Percentiles rank a stretch among this genome's conserved stretches.
phyloP scores from a whole-genome alignment of 1,140 invertebrate species.

The Drusus annulatus region DNA sequence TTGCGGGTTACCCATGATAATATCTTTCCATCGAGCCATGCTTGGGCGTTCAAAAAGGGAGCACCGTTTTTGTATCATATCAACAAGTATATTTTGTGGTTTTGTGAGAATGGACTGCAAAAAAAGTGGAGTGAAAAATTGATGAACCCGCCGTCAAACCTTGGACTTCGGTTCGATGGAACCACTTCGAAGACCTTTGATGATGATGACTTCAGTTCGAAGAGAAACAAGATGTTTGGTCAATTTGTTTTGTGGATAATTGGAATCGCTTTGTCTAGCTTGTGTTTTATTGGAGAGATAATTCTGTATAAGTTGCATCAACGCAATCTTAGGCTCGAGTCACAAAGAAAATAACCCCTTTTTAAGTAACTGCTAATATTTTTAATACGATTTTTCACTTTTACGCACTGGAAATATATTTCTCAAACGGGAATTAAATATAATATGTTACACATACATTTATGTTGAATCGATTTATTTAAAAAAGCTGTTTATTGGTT shows the following conservation, averaged over 20 bases:
- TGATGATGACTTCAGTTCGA: neutral
- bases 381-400: no score
- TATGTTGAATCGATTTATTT: no score
- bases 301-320: no score
- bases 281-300: neutral
- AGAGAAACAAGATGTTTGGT: neutral
- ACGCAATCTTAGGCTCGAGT: no score
- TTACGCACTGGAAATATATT: no score
- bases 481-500: no score
- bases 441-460: no score
- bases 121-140: conserved; percentile 11
- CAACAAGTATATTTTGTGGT: neutral
- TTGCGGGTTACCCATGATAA: neutral
- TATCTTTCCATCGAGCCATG: neutral
- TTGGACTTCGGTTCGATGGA: neutral
- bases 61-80: neutral
- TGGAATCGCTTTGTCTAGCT: neutral
- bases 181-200: neutral
- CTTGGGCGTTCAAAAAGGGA: conserved; percentile 14
- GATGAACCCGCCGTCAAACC: neutral
- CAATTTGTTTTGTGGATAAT: conserved; percentile 18
- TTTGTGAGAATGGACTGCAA: conserved; percentile 12
- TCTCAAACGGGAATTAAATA: no score
- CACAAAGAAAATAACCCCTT: no score
- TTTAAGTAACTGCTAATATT: no score